phyloP scores from a whole-genome alignment of 2,888 invertebrate species.

The Drosophila planitibia region DNA sequence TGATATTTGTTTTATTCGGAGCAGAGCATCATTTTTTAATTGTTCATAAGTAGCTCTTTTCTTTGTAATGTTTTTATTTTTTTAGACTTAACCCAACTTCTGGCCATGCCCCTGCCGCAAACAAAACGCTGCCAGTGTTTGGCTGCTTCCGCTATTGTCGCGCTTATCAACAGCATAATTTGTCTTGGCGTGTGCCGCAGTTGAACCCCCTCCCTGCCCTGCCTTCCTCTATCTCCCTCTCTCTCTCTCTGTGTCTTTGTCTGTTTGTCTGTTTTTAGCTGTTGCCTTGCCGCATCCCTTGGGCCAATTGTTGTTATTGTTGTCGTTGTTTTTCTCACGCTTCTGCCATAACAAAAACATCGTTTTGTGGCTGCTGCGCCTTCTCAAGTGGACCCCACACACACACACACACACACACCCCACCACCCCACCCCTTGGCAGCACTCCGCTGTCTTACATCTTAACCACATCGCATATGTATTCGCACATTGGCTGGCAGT shows the following conservation, averaged over 20 bases:
- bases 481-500: slow-evolving; percentile 56
- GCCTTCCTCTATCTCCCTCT: background rate
- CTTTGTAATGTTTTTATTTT: background rate
- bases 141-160: slow-evolving; percentile 68
- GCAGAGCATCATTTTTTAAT: background rate
- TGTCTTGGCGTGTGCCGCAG: slow-evolving; percentile 71
- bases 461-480: slow-evolving; percentile 40
- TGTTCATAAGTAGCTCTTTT: background rate
- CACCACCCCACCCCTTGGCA: background rate
- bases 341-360: slow-evolving; percentile 41
- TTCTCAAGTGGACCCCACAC: slow-evolving; percentile 19
- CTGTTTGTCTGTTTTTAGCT: slow-evolving; percentile 4
- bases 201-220: background rate
- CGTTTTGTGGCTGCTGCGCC: slow-evolving; percentile 30
- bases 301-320: slow-evolving; percentile 35
- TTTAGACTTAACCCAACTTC: background rate
- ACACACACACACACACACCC: background rate
- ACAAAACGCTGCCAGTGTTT: slow-evolving; percentile 20
- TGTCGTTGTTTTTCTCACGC: slow-evolving; percentile 52
- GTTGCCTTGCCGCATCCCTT: slow-evolving; percentile 35
- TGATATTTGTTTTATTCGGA: background rate
- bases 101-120: slow-evolving; percentile 9
- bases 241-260: background rate
- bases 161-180: slow-evolving; percentile 80
- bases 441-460: background rate